Evolutionary conservation across 2,888 invertebrate species (phyloP), one percentile per base, ranked within the genome.

Genomic region (Tetranychus piercei): DNA sequence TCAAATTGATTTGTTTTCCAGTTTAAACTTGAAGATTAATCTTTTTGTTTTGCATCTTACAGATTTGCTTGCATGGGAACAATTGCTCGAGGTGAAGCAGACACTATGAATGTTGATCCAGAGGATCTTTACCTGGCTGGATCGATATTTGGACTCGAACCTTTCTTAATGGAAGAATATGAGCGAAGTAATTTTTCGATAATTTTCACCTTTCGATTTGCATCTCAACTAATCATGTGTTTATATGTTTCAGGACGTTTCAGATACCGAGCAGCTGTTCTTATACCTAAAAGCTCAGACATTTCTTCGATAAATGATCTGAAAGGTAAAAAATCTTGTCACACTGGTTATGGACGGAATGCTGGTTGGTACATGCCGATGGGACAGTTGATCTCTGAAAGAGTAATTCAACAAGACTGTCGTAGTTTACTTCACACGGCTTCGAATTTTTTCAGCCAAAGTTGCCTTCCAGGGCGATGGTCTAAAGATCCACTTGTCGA

Each of bases 121-220:
- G 92, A 92, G 80, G 92, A 92, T 80, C 90, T 92, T 87, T 92
- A 91, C 81, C 87, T 92, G 69, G 91, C 91, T 72, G 83, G 83
- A 55, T 55, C 74, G 44, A 45, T 77, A 22, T 77, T 74, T 67
- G 71, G 74, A 71, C 66, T 77, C 9, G 77, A 76, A 55, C 76
- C 77, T 44, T 76, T 77, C 65, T 72, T 72, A 18, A 75, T 75
- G 44, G 77, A 77, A 71, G 76, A 77, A 74, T 71, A 72, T 22
- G 73, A 69, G 11, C 20, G 34, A 64, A 65, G 65, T 55, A 73
- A 74, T 11, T 44, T 1, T 2, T 20, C 22, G 6, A 43, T 43
- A 9, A 20, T 20, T 11, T 69, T 22, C 3, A 23, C 34, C 34
- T 34, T 34, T 34, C 65, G 64, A 65, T 65, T 65, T n/a, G 3